These are phyloP conservation scores for Chauna torquata DNA, from an alignment of 2,113 vertebrate species.

Conservation along the genomic window DNA sequence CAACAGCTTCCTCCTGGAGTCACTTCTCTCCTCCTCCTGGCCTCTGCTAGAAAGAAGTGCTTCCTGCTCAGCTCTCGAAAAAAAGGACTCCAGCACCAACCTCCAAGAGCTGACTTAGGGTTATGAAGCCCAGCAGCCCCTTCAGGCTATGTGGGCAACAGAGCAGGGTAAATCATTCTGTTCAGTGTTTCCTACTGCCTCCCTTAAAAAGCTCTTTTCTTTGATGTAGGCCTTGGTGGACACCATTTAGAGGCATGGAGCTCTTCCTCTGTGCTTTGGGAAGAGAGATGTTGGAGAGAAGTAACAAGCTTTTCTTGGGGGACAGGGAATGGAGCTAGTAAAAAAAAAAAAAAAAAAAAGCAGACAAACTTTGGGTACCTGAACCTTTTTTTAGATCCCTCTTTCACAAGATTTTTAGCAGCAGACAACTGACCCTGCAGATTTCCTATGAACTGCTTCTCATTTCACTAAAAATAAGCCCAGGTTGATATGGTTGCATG, in stretches of 20 bases:
- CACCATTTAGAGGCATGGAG: background rate
- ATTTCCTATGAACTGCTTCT: background rate
- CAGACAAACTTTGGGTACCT: background rate
- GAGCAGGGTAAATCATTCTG: background rate
- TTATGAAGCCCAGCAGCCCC: background rate
- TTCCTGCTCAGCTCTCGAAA: background rate
- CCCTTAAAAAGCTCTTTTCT: background rate
- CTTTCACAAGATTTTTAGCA: background rate
- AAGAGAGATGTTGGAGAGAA: background rate
- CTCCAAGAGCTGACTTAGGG: background rate
- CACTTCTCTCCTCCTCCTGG: background rate
- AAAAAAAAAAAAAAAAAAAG: background rate
- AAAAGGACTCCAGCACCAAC: background rate
- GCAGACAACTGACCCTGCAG: background rate
- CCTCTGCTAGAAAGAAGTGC: background rate
- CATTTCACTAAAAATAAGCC: background rate
- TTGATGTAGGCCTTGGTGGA: background rate
- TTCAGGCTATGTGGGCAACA: background rate
- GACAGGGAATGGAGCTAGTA: background rate
- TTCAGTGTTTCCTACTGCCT: background rate
- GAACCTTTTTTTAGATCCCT: background rate
- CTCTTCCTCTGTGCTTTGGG: background rate
- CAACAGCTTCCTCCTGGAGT: background rate
- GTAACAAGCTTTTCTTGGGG: background rate
- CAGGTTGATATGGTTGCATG: background rate